These are phyloP conservation scores for Xestia xanthographa DNA, from an alignment of 2,888 invertebrate genomes.

Conservation along the genomic window DNA sequence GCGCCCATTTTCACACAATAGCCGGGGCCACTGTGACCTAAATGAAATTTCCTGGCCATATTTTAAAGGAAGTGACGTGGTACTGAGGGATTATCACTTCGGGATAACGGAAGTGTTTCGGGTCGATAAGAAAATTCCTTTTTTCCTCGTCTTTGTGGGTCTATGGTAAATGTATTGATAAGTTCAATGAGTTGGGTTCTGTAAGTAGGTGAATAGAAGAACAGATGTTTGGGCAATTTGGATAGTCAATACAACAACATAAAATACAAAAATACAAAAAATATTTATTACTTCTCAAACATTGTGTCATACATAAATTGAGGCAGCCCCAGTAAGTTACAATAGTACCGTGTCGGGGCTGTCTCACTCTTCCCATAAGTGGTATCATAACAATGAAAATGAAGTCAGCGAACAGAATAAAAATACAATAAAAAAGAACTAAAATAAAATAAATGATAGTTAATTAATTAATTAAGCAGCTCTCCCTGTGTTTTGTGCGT, in stretches of 20 bases:
- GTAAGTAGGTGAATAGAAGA: neutral
- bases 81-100: slow-evolving; percentile 22
- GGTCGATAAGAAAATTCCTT: neutral
- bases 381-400: no score
- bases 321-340: no score
- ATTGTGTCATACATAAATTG: no score
- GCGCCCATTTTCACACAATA: slow-evolving; percentile 64
- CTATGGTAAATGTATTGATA: neutral
- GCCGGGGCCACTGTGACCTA: slow-evolving; percentile 48
- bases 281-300: no score
- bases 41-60: slow-evolving; percentile 61
- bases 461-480: no score
- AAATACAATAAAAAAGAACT: no score
- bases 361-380: no score
- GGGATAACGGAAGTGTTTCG: slow-evolving; percentile 25
- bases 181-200: neutral
- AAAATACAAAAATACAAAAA: no score
- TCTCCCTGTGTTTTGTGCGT: no score
- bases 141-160: neutral
- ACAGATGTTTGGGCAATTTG: neutral
- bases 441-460: no score
- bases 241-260: neutral
- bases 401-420: no score
- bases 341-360: no score
- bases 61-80: slow-evolving; percentile 41